Base-by-base conservation (phyloP, 2,888 invertebrate species). In the Pogonocherus hispidulus region DNA sequence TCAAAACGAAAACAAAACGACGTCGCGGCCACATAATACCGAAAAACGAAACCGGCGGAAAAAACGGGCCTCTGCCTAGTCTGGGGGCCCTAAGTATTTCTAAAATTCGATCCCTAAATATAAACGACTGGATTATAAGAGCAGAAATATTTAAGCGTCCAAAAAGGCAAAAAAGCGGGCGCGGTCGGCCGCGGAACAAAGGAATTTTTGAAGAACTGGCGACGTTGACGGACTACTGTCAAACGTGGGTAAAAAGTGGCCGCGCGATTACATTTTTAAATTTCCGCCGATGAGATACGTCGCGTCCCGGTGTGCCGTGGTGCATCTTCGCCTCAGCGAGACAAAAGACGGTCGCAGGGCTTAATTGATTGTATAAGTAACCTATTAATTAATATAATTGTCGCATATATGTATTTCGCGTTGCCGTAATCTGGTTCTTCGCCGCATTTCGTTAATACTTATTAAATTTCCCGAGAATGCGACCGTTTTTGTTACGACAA, bases 121-220 rank as follows among this genome's bases (percentile, higher is more conserved):
- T 81, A 81, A 81, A 81, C 80, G 76, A 78, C 78, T 76, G 79
- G 81, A 81, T 81, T 81, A 81, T 81, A 80, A 79, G 74, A 68
- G 76, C 71, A 71, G 73, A 77, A 76, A 79, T 78, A 78, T 79
- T 77, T 74, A 67, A 71, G 73, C 75, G 76, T 73, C 59, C 67
- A 65, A 67, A 65, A 73, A 71, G 66, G 63, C 22, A 66, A 72
- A 72, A 71, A 70, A 73, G 64, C 65, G 67, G 64, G 63, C 72
- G 69, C 76, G 76, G 77, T 69, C 66, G 69, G 73, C 67, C 54
- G 63, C 70, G 69, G 74, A 76, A 81, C 82, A 81, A 81, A 81
- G 73, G 81, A 81, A 81, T 81, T 82, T 82, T 81, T 81, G 81
- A 82, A 78, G 81, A 79, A 81, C 80, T 80, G 77, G 73, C 76